These are phyloP conservation scores for Oryzias curvinotus DNA, from an alignment of 2,113 vertebrate genomes.

Conservation along the genomic window DNA sequence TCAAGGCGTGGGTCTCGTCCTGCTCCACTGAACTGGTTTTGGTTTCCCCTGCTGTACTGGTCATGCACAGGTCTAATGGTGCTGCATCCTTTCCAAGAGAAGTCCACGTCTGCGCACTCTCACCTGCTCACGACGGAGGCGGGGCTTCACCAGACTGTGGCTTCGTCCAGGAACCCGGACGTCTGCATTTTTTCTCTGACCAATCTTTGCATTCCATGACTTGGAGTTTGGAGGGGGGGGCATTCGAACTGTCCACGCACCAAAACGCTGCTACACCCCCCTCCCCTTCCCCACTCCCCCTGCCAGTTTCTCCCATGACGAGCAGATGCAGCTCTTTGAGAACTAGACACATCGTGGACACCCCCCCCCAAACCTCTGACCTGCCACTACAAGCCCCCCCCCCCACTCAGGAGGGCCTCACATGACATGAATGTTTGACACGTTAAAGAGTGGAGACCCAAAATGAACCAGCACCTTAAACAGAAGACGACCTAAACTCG, in stretches of 20 bases:
- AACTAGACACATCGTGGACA: not conserved
- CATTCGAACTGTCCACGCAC: constrained; percentile 51
- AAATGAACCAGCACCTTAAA: constrained; percentile 81
- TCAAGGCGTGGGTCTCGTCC: too few relatives aligned
- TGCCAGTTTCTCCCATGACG: constrained; percentile 27
- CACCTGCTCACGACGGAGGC: too few relatives aligned
- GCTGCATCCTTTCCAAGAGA: too few relatives aligned
- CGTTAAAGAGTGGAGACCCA: constrained; percentile 60
- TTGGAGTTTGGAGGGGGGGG: constrained; percentile 25
- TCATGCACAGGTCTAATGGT: too few relatives aligned
- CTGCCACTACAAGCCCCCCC: not conserved
- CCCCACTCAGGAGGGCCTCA: constrained; percentile 58
- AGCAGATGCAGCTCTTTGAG: not conserved
- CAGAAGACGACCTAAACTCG: constrained; percentile 53
- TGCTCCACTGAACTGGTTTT: too few relatives aligned
- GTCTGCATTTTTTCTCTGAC: constrained; percentile 48
- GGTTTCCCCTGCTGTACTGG: too few relatives aligned
- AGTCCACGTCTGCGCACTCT: too few relatives aligned
- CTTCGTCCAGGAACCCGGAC: too few relatives aligned
- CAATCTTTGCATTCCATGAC: constrained; percentile 70
- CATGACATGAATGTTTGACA: constrained; percentile 76
- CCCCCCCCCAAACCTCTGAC: not conserved
- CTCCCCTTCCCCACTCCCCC: not conserved
- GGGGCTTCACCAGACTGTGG: too few relatives aligned
- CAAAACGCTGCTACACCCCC: constrained; percentile 68